Base-by-base conservation (phyloP, 1,140 invertebrate species). In the Lineus longissimus region DNA sequence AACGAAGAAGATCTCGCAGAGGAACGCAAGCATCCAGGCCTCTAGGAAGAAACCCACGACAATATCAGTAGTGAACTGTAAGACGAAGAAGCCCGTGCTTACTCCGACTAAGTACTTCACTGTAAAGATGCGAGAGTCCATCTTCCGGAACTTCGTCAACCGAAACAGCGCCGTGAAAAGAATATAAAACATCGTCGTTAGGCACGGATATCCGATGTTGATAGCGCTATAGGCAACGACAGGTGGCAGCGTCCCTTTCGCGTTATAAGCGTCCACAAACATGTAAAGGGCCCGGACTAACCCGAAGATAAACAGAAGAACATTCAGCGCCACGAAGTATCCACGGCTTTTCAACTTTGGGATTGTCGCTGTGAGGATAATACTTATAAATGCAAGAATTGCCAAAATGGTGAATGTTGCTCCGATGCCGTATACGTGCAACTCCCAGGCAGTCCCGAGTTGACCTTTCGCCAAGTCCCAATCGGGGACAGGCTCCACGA, bases 231-330 rank as follows among this genome's bases (percentile, higher is more conserved):
- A 88, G 30, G 91, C 90, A 13, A 93, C 77, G 40, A 90, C 87
- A n/a, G 88, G 85, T 33, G 90, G 89, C 68, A 93, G 86, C 0
- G 88, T 90, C 43, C 86, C 85, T 61, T 88, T 87, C 7, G 90
- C 87, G 72, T 94, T 94, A 73, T 95, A 95, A 0, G 92, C 89
- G 81, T 95, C 93, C 70, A 92, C 91, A 67, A 93, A 90, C 57
- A 95, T 85, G 74, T 92, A 93, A 70, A 92, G 89, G 69, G 91
- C 91, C 47, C 93, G 84, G 66, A 91, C 82, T 4, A 89, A 85
- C 68, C 92, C 93, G 9, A 93, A 88, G 17, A 89, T 83, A 1
- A 92, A 89, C 13, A 95, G 76, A 43, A 94, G 86, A 0, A 91
- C 79, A 78, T 94, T 91, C 6, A 94, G 84, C 7, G 89, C 88